These are phyloP conservation scores for Heliconius hermathena DNA, from an alignment of 1,140 invertebrate genomes.

Conservation along the genomic window DNA sequence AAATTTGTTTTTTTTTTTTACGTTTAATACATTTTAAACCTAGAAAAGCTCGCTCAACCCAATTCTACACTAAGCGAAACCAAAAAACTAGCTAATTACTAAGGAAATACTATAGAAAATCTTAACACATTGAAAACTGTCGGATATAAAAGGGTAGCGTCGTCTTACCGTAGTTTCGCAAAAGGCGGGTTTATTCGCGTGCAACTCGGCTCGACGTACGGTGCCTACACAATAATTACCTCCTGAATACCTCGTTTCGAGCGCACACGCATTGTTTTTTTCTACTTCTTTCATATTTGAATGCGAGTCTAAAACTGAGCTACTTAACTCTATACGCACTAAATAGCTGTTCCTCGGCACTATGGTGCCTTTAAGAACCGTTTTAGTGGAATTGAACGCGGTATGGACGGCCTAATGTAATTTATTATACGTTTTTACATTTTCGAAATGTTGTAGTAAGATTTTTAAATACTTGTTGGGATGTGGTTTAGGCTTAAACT, in stretches of 20 bases:
- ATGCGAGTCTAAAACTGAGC: conserved; percentile 30
- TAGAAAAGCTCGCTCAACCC: not conserved
- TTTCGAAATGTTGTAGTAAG: not conserved
- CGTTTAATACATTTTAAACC: not conserved
- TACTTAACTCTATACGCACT: conserved; percentile 34
- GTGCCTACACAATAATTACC: conserved; percentile 33
- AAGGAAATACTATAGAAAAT: conserved; percentile 11
- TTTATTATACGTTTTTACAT: conserved; percentile 20
- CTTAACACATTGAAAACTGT: conserved; percentile 12
- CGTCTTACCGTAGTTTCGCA: conserved; percentile 19
- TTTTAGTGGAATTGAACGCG: conserved; percentile 26
- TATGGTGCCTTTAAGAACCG: conserved; percentile 25
- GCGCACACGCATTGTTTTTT: conserved; percentile 57
- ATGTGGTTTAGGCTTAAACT: not conserved
- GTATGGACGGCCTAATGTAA: conserved; percentile 17
- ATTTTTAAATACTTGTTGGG: not conserved
- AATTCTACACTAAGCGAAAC: conserved; percentile 3
- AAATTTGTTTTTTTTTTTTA: not conserved
- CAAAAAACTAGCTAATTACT: conserved; percentile 13
- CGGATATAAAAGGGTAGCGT: conserved; percentile 7
- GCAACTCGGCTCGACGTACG: conserved; percentile 21
- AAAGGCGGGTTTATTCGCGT: conserved; percentile 22
- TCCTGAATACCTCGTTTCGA: conserved; percentile 57
- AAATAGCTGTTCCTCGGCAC: conserved; percentile 26
- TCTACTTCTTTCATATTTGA: conserved; percentile 32